Percentiles rank a stretch among this genome's conserved stretches.
Evolutionary conservation across 2,888 invertebrate genomes (phyloP).

Genomic region (Heliconius sara): DNA sequence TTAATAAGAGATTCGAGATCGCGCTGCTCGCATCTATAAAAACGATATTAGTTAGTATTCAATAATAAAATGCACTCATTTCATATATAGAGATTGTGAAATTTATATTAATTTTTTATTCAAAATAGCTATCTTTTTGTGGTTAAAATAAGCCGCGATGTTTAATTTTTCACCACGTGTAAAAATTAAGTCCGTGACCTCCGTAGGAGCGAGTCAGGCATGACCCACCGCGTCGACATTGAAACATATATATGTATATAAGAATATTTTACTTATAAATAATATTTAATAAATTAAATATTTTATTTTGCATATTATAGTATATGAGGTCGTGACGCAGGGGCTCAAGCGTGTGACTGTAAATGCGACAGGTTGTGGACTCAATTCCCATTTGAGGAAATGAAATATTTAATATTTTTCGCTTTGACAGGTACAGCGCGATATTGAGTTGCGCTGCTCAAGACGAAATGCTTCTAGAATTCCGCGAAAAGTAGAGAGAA

Average conservation of each 20-base stretch:
- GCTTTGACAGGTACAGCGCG: too few relatives aligned
- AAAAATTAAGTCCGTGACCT: constrained; percentile 14
- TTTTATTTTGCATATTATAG: too few relatives aligned
- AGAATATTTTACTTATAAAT: background rate
- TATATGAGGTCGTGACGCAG: background rate
- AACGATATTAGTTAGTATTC: background rate
- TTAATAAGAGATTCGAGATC: too few relatives aligned
- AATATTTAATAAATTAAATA: background rate
- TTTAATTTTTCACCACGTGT: constrained; percentile 18
- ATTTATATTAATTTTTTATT: background rate
- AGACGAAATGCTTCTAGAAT: background rate
- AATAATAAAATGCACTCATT: background rate
- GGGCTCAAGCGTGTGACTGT: background rate
- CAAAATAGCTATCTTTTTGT: background rate
- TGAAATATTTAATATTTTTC: background rate
- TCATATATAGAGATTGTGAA: background rate
- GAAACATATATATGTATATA: background rate
- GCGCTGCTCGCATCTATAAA: background rate
- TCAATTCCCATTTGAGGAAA: background rate
- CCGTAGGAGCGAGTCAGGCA: background rate
- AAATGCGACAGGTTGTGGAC: background rate
- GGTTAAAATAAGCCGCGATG: background rate
- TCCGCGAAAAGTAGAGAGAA: background rate
- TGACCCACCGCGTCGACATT: background rate
- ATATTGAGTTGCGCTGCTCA: background rate